A percentile compares a stretch with the other conserved stretches of the same genome.
These are phyloP conservation scores for Emydocephalus ijimae DNA, from an alignment of 2,113 vertebrate species.

Conservation along the genomic window DNA sequence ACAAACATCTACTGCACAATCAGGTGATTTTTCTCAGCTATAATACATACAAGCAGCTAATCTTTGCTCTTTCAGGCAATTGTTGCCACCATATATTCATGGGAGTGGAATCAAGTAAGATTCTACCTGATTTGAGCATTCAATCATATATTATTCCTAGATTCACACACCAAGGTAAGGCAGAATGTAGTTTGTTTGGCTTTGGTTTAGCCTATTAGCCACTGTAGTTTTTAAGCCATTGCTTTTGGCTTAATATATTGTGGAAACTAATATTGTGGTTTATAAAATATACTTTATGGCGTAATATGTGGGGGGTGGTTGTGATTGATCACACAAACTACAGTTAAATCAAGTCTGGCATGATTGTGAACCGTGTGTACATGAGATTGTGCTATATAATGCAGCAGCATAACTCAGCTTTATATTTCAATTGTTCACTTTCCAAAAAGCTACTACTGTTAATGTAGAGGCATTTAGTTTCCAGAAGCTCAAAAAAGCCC, in stretches of 20 bases:
- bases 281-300: background rate
- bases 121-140: slow-evolving; percentile 34
- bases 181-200: background rate
- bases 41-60: slow-evolving; percentile 28
- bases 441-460: background rate
- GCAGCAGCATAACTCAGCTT: background rate
- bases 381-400: background rate
- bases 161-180: background rate
- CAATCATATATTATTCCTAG: background rate
- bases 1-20: slow-evolving; percentile 51
- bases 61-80: slow-evolving; percentile 49
- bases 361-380: background rate
- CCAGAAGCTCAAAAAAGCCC: background rate
- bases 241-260: background rate
- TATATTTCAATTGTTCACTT: background rate
- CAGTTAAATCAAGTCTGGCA: background rate
- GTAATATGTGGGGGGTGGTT: background rate
- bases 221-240: background rate
- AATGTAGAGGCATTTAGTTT: background rate
- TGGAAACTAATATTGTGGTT: background rate
- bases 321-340: background rate
- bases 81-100: slow-evolving; percentile 47
- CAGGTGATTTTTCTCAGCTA: slow-evolving; percentile 42
- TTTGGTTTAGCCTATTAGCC: background rate
- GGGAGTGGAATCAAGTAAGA: slow-evolving; percentile 29